A percentile compares a stretch with the other conserved stretches of the same genome.
Evolutionary conservation across 2,888 invertebrate genomes (phyloP).

Genomic region (Therioaphis trifolii): DNA sequence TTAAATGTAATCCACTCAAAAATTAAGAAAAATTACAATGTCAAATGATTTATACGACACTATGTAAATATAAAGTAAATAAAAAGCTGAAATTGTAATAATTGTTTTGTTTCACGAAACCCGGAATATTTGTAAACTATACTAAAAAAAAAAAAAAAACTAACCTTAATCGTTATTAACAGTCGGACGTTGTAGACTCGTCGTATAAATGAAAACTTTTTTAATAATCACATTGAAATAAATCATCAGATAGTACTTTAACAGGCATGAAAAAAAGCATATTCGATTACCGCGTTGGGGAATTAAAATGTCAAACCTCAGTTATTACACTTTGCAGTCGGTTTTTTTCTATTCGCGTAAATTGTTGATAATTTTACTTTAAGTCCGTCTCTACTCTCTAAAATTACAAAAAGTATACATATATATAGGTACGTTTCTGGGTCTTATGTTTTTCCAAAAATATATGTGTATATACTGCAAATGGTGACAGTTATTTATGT

Average conservation of each 20-base stretch:
- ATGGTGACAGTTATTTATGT: neutral
- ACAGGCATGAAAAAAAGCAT: conserved; percentile 23
- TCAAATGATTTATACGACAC: conserved; percentile 14
- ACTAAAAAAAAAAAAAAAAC: conserved; percentile 24
- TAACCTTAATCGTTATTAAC: conserved; percentile 58
- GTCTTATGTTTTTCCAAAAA: too few relatives aligned
- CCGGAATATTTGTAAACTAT: conserved; percentile 43
- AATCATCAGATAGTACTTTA: conserved; percentile 45
- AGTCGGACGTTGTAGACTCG: conserved; percentile 27
- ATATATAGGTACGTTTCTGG: too few relatives aligned
- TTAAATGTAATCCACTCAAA: neutral
- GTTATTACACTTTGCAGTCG: conserved; percentile 6
- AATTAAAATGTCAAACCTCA: conserved; percentile 51
- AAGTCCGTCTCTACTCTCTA: neutral
- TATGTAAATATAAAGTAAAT: neutral
- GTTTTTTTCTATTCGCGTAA: neutral
- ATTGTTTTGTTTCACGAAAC: conserved; percentile 43
- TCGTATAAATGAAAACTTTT: conserved; percentile 56
- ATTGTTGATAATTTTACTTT: neutral
- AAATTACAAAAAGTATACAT: too few relatives aligned
- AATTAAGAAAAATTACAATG: conserved; percentile 14
- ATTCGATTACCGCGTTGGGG: conserved; percentile 46
- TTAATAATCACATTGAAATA: conserved; percentile 53
- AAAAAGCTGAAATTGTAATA: conserved; percentile 30
- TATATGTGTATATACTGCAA: too few relatives aligned